Percentiles rank a stretch among this genome's conserved stretches.
Evolutionary conservation across 2,113 vertebrate genomes (phyloP).

Genomic region (Dicrurus megarhynchus): DNA sequence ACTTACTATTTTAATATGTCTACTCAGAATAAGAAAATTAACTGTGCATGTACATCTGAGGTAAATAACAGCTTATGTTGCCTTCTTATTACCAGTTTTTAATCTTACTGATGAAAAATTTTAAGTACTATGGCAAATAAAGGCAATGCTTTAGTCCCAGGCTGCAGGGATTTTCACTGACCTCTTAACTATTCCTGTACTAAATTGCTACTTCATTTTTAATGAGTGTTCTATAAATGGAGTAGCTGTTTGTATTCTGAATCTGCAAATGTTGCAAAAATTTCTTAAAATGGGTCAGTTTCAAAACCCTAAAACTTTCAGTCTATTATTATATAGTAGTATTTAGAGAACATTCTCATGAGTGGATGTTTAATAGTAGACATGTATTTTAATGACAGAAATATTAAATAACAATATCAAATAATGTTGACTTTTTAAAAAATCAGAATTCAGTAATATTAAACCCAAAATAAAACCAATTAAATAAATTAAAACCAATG

Average conservation of each 20-base stretch:
- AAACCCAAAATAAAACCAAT: neutral
- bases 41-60: neutral
- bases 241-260: neutral
- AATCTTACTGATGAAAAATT: neutral
- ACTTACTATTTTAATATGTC: neutral
- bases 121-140: neutral
- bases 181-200: neutral
- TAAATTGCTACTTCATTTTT: slow-evolving; percentile 33
- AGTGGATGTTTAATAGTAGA: neutral
- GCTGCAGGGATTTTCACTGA: neutral
- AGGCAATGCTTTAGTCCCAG: neutral
- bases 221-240: slow-evolving; percentile 17
- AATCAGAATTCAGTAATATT: neutral
- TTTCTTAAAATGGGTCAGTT: slow-evolving; percentile 6
- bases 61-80: neutral
- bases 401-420: neutral
- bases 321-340: neutral
- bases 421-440: neutral
- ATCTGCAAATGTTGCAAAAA: slow-evolving; percentile 20
- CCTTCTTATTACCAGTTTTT: neutral
- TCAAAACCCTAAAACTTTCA: neutral
- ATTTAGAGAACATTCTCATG: neutral
- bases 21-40: neutral
- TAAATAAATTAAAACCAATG: neutral
- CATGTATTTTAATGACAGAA: neutral